A percentile compares a stretch with the other conserved stretches of the same genome.
These are phyloP conservation scores for Drosophila sucinea DNA, from an alignment of 1,140 invertebrate species.

Conservation along the genomic window DNA sequence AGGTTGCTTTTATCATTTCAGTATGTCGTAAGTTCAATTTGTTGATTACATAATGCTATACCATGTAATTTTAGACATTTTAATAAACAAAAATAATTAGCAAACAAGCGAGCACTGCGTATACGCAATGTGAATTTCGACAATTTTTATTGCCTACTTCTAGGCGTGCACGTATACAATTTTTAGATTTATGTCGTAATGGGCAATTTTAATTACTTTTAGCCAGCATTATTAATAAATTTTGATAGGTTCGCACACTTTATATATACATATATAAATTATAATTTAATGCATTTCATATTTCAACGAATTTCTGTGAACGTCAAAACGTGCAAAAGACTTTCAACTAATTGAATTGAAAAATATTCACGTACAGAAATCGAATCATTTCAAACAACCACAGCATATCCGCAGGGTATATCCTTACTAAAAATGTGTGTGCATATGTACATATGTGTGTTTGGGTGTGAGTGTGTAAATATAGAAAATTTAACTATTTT, in stretches of 20 bases:
- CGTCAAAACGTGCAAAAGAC: background rate
- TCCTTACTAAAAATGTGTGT: background rate
- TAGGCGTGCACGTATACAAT: constrained; percentile 23
- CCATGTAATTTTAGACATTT: constrained; percentile 7
- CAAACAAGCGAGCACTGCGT: constrained; percentile 18
- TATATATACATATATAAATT: constrained; percentile 22
- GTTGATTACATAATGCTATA: background rate
- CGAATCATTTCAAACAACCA: constrained; percentile 24
- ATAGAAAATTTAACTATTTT: constrained; percentile 19
- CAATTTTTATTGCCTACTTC: constrained; percentile 42
- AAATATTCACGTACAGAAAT: constrained; percentile 46
- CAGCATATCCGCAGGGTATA: background rate
- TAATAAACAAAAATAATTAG: constrained; percentile 19
- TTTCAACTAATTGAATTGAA: constrained; percentile 56
- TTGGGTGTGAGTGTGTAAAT: constrained; percentile 32
- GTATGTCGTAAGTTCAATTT: no score
- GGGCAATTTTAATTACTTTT: constrained; percentile 46
- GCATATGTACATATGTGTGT: constrained; percentile 7
- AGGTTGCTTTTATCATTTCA: no score
- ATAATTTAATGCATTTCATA: constrained; percentile 53
- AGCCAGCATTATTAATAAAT: constrained; percentile 42
- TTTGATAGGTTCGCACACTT: constrained; percentile 12
- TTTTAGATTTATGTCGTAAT: constrained; percentile 37
- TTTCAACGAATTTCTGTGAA: constrained; percentile 1
- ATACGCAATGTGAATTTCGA: constrained; percentile 36